A percentile compares a stretch with the other conserved stretches of the same genome.
These are phyloP conservation scores for Poeciliopsis infans DNA, from an alignment of 2,797 vertebrate genomes.

Conservation along the genomic window DNA sequence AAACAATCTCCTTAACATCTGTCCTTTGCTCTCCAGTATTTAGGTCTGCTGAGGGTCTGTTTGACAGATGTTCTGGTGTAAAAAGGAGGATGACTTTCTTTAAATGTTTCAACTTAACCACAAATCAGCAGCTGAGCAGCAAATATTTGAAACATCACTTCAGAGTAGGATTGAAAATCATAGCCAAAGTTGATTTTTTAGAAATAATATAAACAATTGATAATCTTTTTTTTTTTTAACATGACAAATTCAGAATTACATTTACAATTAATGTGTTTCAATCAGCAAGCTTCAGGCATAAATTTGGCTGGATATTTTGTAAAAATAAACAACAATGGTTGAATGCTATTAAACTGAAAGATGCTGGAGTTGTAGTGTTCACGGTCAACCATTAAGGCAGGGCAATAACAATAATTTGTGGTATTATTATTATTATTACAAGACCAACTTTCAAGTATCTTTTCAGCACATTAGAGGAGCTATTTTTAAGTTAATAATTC, in stretches of 20 bases:
- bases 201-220: neutral
- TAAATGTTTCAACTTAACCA: neutral
- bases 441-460: too few relatives aligned
- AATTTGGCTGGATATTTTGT: neutral
- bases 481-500: too few relatives aligned
- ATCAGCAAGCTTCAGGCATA: neutral
- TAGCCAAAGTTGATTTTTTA: neutral
- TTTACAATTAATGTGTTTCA: neutral
- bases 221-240: neutral
- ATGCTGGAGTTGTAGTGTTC: neutral
- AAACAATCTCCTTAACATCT: neutral
- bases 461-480: too few relatives aligned
- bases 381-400: too few relatives aligned
- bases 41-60: neutral
- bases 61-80: neutral
- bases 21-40: neutral
- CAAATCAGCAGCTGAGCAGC: neutral
- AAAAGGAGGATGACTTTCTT: neutral
- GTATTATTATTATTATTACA: too few relatives aligned
- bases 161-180: neutral
- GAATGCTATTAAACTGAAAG: neutral
- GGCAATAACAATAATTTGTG: too few relatives aligned
- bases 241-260: neutral
- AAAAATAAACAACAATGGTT: neutral
- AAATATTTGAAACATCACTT: neutral